Base-by-base conservation (phyloP, 2,888 invertebrate species). In the Apoda limacodes region DNA sequence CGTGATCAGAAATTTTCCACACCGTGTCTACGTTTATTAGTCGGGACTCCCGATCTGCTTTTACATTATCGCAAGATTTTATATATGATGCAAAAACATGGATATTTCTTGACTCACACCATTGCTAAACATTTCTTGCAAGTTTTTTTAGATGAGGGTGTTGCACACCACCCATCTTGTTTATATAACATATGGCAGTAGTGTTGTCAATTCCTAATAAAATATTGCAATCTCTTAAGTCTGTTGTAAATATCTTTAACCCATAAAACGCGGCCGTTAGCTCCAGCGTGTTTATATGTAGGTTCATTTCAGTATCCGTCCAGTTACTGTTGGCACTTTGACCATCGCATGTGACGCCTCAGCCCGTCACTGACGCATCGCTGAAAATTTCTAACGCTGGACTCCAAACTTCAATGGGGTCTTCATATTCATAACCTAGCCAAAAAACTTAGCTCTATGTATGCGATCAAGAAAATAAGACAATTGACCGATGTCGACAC, bases 71-170 rank as follows among this genome's bases (percentile, higher is more conserved):
- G 10, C 17, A 12, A 3, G 37, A 29, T 3, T 27, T 32, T 3
- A 43, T 42, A 21, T 42, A 39, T 7, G 35, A 36, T 6, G 42
- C 42, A 21, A 25, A 38, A 5, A 42, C 23, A 14, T 20, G 27
- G 5, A 39, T 17, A 3, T 32, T 22, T 19, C 28, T 20, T 3
- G 11, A 3, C 11, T 43, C 38, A 22, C 38, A 38, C 30, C 30
- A 40, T 7, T 37, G 28, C 37, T 37, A 42, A 4, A 42, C 19
- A 3, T 26, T 12, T 22, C 25, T 17, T 1, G 35, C 11, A 3
- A 37, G 20, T 1, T 28, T 4, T 23, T 26, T 38, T 9, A 41
- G 22, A 15, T 36, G 36, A 3, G 28, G 32, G 17, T 26, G 33
- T 13, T 32, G 30, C 10, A 34, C 22, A 11, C 40, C 29, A 4